Evolutionary conservation across 64 coral and sea anemone species (phyloP).

Genomic region (Pocillopora damicornis): DNA sequence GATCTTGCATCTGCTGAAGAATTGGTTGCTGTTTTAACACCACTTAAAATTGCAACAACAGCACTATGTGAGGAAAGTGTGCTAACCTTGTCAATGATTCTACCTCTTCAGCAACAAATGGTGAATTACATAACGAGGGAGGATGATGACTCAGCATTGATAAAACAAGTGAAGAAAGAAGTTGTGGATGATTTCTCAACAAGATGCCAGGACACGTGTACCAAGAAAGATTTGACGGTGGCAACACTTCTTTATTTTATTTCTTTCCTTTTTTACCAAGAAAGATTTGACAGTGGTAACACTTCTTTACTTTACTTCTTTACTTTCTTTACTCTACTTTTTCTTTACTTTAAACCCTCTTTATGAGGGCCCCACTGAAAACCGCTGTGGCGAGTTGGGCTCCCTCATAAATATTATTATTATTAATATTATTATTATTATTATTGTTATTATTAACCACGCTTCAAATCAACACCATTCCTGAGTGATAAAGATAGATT

Average conservation of each 20-base stretch:
- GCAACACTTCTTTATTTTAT: conserved; percentile 38
- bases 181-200: conserved; percentile 24
- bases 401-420: too few species aligned
- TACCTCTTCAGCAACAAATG: conserved; percentile 43
- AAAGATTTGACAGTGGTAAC: conserved; percentile 40
- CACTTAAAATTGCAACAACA: conserved; percentile 53
- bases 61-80: conserved; percentile 40
- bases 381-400: too few species aligned
- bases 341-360: too few species aligned
- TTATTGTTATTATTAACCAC: neutral
- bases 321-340: too few species aligned
- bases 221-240: conserved; percentile 25
- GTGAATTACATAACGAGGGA: conserved; percentile 35
- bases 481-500: conserved; percentile 40
- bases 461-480: conserved; percentile 51
- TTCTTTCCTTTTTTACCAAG: neutral
- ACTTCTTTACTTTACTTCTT: conserved; percentile 2
- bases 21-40: conserved; percentile 33
- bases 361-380: too few species aligned
- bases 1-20: conserved; percentile 34
- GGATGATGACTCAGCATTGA: conserved; percentile 30
- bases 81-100: conserved; percentile 49
- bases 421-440: too few species aligned
- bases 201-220: conserved; percentile 18
- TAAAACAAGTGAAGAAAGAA: conserved; percentile 42